Base-by-base conservation (phyloP, 2,797 vertebrate species). In the Gallinago nigripennis region DNA sequence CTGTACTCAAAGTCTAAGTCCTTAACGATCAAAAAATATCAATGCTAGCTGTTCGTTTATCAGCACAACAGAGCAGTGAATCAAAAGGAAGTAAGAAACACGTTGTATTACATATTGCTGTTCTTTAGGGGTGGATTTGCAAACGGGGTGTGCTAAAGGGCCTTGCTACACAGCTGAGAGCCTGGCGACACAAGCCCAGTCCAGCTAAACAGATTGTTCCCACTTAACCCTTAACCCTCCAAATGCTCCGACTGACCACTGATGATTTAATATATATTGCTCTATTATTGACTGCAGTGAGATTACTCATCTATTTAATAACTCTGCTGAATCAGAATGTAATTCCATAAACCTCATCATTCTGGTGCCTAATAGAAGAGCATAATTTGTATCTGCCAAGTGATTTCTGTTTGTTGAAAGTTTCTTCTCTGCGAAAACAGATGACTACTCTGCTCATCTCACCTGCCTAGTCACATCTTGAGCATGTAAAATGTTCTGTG, bases 221-320 rank as follows among this genome's bases (percentile, higher is more conserved):
- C 19, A n/a, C 30, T 75, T 70, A 80, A 76, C 19, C 28, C 35
- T 86, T 43, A 90, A 50, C 7, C 6, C 51, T 77, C 27, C 37
- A 58, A 70, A 85, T 41, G 39, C 12, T 85, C 60, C 70, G 18
- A 6, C 25, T 92, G 65, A 82, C 23, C 50, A 46, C 25, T 85
- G 41, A 12, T 12, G 17, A 64, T 77, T 92, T 75, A 51, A 79
- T 79, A 48, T 76, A 4, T 71, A 76, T 78, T 81, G 27, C 37
- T 87, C 5, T 80, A 16, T 58, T 83, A 83, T 37, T 90, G 69
- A 35, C 58, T 88, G 58, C 65, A 76, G 12, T 63, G 37, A 69
- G 27, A 76, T 91, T 93, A 82, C 43, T 92, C 61, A 71, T 77
- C 41, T 71, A 65, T 94, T 92, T 80, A 94, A 91, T 82, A 92